Evolutionary conservation across 2,113 vertebrate species (phyloP), one percentile per base, ranked within the genome.

Genomic region (Psittacula cyanocephala): DNA sequence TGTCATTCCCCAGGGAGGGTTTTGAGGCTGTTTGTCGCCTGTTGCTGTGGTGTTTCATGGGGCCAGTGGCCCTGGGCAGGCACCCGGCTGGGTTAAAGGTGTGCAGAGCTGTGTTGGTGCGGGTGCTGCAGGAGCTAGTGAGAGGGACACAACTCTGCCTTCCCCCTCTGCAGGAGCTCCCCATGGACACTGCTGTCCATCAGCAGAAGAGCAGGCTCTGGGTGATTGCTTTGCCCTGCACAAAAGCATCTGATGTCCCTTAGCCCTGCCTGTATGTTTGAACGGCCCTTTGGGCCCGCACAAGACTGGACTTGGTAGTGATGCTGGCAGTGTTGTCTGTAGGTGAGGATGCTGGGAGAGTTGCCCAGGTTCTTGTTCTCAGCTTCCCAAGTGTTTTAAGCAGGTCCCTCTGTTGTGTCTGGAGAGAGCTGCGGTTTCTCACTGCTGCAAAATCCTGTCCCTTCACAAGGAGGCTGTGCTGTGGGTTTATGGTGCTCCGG

Each of bases 141-240:
- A 22, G 11, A 23, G 11, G 22, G 33, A 24, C 33, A 5, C 17
- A 47, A 53, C 39, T 71, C 29, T 65, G 37, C 59, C 29, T 57
- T 22, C 69, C 33, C 35, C 12, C 10, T 20, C 20, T 14, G n/a
- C 86, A 31, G 74, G 2, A 39, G 33, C 49, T 52, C 44, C 63
- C 41, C 6, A 0, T 0, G 2, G 29, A 3, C 3, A 3, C 64
- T 2, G 8, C 31, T 57, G 20, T n/a, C 55, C 33, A 6, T 23
- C 74, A 5, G 68, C 28, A 2, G 29, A 2, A 31, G 44, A 70
- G 46, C 18, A 2, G 64, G 64, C 64, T 25, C 50, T 3, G 70
- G 31, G 47, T 5, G 1, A 2, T 28, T 8, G 9, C 9, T 63
- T 24, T 50, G 49, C 41, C 25, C 10, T 23, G 2, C 9, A 3